A percentile compares a stretch with the other conserved stretches of the same genome.
phyloP scores from a whole-genome alignment of 2,888 invertebrate species.

The Trissolcus brochymenae region DNA sequence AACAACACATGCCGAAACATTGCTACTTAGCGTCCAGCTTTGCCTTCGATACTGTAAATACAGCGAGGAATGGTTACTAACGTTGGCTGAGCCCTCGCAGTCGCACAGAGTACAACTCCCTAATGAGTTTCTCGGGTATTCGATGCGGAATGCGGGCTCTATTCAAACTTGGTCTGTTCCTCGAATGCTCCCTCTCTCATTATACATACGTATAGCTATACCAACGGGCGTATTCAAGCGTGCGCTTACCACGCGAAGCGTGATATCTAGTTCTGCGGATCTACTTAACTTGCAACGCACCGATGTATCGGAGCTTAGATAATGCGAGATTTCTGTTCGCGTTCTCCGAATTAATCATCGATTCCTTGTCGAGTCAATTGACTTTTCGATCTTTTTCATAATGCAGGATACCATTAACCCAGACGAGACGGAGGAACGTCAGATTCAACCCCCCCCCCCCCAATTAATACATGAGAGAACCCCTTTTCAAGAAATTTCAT shows the following conservation, averaged over 20 bases:
- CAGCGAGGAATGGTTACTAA: constrained; percentile 56
- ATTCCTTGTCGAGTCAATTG: neutral
- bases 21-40: constrained; percentile 53
- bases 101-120: constrained; percentile 64
- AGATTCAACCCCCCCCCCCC: neutral
- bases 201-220: constrained; percentile 50
- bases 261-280: constrained; percentile 58
- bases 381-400: constrained; percentile 1
- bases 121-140: constrained; percentile 72
- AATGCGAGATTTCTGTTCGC: constrained; percentile 40
- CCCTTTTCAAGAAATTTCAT: neutral
- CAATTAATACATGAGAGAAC: neutral
- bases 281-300: constrained; percentile 55
- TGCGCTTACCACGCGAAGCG: constrained; percentile 53
- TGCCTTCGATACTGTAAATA: constrained; percentile 58
- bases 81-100: constrained; percentile 53
- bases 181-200: constrained; percentile 52
- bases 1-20: constrained; percentile 40
- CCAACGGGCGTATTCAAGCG: constrained; percentile 51
- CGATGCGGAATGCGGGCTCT: constrained; percentile 71
- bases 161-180: constrained; percentile 66
- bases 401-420: neutral
- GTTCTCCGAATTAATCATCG: constrained; percentile 34
- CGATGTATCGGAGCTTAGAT: constrained; percentile 51
- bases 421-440: neutral